These are phyloP conservation scores for Diarsia mendica DNA, from an alignment of 2,888 invertebrate species.

Conservation along the genomic window DNA sequence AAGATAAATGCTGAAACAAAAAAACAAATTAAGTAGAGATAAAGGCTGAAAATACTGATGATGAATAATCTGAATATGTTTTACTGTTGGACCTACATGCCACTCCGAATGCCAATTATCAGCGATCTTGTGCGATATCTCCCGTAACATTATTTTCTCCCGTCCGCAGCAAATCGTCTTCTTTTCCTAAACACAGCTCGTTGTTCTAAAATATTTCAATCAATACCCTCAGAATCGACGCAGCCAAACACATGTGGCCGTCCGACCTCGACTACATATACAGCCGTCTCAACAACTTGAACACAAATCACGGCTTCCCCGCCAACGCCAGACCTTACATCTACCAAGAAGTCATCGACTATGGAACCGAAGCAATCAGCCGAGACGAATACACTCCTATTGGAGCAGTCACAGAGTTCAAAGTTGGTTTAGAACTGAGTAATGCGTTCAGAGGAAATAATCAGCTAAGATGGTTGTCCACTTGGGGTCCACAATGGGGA, in stretches of 20 bases:
- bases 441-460: conserved; percentile 86
- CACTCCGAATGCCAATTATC: background rate
- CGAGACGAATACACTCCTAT: conserved; percentile 89
- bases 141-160: background rate
- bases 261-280: conserved; percentile 92
- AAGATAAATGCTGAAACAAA: background rate
- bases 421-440: conserved; percentile 86
- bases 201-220: background rate
- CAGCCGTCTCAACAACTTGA: conserved; percentile 90
- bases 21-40: background rate
- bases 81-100: background rate
- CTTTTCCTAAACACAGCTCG: background rate
- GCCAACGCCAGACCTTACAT: conserved; percentile 92
- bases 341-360: conserved; percentile 94
- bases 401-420: conserved; percentile 92
- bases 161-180: background rate
- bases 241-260: conserved; percentile 95
- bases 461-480: conserved; percentile 90
- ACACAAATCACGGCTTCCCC: conserved; percentile 91
- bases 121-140: background rate
- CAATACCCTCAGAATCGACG: conserved; percentile 90
- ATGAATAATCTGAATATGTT: background rate
- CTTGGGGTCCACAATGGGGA: conserved; percentile 92
- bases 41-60: background rate
- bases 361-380: conserved; percentile 88